Evolutionary conservation across 2,888 invertebrate species (phyloP), one percentile per base, ranked within the genome.

Genomic region (Agriotes lineatus): DNA sequence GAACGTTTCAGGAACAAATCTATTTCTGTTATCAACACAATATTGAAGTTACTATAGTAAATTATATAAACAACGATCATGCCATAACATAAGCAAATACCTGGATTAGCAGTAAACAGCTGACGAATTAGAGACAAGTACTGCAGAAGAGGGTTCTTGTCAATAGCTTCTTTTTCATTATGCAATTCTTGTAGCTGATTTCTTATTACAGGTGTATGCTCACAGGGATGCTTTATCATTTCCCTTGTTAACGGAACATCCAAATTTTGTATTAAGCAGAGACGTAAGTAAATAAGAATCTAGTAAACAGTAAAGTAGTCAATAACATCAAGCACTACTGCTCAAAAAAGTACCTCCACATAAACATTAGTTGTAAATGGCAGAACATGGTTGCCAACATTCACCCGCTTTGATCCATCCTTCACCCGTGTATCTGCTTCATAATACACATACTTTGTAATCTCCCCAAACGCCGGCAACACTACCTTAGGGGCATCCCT

Each of bases 321-420:
- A 45, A 20, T 19, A 20, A 45, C 19, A 10, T n/a, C n/a, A n/a
- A n/a, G n/a, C n/a, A 37, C 3, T 37, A 37, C 12, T 5, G 16
- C 4, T 16, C 18, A 42, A 52, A 4, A 57, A 76, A 78, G 81
- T 81, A 94, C 94, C 87, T 96, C 93, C 72, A 90, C 89, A 83
- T 91, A 94, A 12, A 91, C 89, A 39, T 87, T 83, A 5, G 91
- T 87, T 78, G 88, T 90, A 80, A 91, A 96, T 58, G 95, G 91
- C 71, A 95, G 82, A 70, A 88, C 87, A 62, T 91, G 89, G 77
- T 89, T 91, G 3, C 89, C 91, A 58, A 90, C 84, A 39, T 89
- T 88, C 67, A 89, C 87, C 78, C 88, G 86, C 71, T 89, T 88
- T 62, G 86, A 86, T 16, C 87, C 81, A 76, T 88, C 90, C 9